phyloP scores from a whole-genome alignment of 2,797 vertebrate species.

The Ctenosaura bakeri region DNA sequence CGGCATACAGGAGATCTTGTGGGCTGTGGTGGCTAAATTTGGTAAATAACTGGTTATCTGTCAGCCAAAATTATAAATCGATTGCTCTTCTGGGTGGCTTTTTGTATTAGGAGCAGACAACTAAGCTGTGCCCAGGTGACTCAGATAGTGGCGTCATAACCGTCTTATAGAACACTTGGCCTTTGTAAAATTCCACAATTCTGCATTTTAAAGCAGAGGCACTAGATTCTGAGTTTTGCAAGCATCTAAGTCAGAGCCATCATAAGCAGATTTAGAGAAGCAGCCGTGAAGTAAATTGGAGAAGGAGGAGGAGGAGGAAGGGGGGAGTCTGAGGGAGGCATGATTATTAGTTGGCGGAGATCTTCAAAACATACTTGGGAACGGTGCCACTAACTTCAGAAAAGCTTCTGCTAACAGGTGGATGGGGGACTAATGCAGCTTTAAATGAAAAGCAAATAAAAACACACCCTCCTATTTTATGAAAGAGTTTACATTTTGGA shows the following conservation, averaged over 20 bases:
- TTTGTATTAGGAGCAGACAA: neutral
- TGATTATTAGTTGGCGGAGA: neutral
- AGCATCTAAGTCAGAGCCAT: neutral
- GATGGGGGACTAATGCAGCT: neutral
- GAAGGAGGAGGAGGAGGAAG: neutral
- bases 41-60: neutral
- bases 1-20: neutral
- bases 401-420: neutral
- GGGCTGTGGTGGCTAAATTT: neutral
- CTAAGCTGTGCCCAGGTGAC: constrained; percentile 52
- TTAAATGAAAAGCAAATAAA: neutral
- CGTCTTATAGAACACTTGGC: neutral
- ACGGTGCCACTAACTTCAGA: neutral
- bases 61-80: neutral
- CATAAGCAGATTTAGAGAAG: constrained; percentile 28
- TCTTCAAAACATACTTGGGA: neutral
- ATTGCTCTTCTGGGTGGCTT: neutral
- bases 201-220: neutral
- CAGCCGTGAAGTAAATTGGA: constrained; percentile 2
- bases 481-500: neutral
- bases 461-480: neutral
- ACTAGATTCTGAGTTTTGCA: neutral
- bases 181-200: constrained; percentile 26
- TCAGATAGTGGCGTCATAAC: constrained; percentile 33
- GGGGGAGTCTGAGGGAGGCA: neutral